These are phyloP conservation scores for Micropterix aruncella DNA, from an alignment of 2,888 invertebrate genomes.

Conservation along the genomic window DNA sequence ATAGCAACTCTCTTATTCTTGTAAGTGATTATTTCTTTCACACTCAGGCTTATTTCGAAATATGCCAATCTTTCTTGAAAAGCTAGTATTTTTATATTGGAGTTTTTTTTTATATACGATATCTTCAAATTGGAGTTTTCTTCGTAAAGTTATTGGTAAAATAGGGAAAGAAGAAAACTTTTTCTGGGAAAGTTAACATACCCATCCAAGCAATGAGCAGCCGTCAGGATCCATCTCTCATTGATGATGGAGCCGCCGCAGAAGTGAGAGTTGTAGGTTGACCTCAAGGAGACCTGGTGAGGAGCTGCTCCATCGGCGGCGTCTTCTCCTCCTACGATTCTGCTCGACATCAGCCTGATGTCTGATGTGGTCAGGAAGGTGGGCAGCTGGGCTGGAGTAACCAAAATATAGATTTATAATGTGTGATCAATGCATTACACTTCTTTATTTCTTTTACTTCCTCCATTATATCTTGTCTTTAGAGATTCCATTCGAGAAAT, in stretches of 20 bases:
- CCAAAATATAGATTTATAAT: background rate
- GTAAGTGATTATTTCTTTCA: too few relatives aligned
- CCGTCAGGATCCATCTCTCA: background rate
- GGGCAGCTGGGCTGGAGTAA: background rate
- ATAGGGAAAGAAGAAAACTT: too few relatives aligned
- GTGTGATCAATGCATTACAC: background rate
- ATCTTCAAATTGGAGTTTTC: too few relatives aligned
- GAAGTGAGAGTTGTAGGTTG: background rate
- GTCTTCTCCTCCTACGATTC: constrained; percentile 29
- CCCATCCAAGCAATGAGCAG: background rate
- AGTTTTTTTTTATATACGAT: too few relatives aligned
- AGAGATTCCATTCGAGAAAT: too few relatives aligned
- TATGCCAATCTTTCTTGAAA: too few relatives aligned
- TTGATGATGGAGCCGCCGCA: background rate
- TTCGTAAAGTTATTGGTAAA: too few relatives aligned
- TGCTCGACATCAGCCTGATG: background rate
- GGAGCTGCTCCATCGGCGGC: constrained; percentile 30
- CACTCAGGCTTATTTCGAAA: too few relatives aligned
- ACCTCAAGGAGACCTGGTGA: constrained; percentile 21
- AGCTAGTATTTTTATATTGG: too few relatives aligned
- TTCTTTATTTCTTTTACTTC: background rate
- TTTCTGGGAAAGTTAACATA: too few relatives aligned
- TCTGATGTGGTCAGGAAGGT: background rate
- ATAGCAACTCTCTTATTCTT: too few relatives aligned
- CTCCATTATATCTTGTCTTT: too few relatives aligned